These are phyloP conservation scores for Sinocyclocheilus grahami DNA, from an alignment of 2,113 vertebrate genomes.

Conservation along the genomic window DNA sequence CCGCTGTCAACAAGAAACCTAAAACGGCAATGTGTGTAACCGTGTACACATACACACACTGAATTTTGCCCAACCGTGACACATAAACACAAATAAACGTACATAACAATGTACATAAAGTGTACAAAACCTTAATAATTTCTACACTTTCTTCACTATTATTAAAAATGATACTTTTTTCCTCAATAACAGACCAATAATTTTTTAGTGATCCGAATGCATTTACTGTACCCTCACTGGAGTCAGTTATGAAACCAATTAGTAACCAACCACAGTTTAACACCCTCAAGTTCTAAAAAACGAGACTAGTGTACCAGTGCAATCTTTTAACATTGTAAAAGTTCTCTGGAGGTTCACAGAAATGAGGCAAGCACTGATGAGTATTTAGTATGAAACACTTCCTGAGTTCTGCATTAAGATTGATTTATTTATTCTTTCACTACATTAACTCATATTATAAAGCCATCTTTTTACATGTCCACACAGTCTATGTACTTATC, in stretches of 20 bases:
- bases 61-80: background rate
- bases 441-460: too few species aligned
- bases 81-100: background rate
- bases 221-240: background rate
- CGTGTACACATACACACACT: background rate
- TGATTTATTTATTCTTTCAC: background rate
- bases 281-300: background rate
- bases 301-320: background rate
- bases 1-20: background rate
- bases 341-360: background rate
- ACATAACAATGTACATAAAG: background rate
- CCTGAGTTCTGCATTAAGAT: background rate
- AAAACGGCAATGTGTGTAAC: background rate
- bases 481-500: background rate
- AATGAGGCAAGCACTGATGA: background rate
- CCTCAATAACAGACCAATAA: background rate
- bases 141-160: background rate
- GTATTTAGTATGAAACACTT: background rate
- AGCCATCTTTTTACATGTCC: background rate
- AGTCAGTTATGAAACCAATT: background rate
- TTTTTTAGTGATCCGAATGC: background rate
- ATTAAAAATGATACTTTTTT: too few species aligned
- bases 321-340: background rate
- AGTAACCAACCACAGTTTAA: background rate
- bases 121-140: background rate